phyloP scores from a whole-genome alignment of 1,140 invertebrate genomes.

The Eciton burchellii region DNA sequence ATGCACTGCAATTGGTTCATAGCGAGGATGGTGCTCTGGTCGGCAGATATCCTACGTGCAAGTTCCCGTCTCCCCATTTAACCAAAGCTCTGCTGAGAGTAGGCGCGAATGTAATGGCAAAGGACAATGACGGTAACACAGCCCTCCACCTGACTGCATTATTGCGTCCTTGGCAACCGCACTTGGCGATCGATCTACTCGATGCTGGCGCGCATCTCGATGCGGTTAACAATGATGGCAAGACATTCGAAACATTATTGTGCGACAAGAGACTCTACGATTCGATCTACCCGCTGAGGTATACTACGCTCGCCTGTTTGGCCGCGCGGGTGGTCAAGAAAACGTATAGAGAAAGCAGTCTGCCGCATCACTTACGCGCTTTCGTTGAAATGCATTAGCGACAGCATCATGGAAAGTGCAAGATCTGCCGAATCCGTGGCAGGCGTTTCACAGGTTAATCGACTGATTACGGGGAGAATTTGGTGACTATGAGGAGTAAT shows the following conservation, averaged over 20 bases:
- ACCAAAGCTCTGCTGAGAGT: conserved; percentile 92
- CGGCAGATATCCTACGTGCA: conserved; percentile 90
- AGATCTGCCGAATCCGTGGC: no score
- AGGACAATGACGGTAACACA: conserved; percentile 92
- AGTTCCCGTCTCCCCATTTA: conserved; percentile 91
- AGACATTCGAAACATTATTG: conserved; percentile 91
- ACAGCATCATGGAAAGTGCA: conserved; percentile 41
- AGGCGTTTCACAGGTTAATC: no score
- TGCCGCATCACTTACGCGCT: conserved; percentile 86
- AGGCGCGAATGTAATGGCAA: conserved; percentile 92
- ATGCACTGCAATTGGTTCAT: conserved; percentile 94
- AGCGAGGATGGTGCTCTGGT: conserved; percentile 86
- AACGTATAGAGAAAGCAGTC: conserved; percentile 83
- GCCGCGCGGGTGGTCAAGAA: conserved; percentile 90
- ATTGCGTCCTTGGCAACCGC: conserved; percentile 88
- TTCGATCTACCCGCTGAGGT: conserved; percentile 92
- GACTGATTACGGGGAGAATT: no score
- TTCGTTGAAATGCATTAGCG: conserved; percentile 87
- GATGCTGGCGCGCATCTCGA: conserved; percentile 94
- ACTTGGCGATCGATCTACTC: conserved; percentile 90
- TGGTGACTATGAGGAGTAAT: no score
- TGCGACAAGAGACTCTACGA: conserved; percentile 87
- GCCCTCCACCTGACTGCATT: conserved; percentile 92
- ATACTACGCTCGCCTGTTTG: conserved; percentile 92
- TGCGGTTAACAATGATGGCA: conserved; percentile 91